Evolutionary conservation across 2,888 invertebrate genomes (phyloP).

Genomic region (Caenorhabditis drosophilae): DNA sequence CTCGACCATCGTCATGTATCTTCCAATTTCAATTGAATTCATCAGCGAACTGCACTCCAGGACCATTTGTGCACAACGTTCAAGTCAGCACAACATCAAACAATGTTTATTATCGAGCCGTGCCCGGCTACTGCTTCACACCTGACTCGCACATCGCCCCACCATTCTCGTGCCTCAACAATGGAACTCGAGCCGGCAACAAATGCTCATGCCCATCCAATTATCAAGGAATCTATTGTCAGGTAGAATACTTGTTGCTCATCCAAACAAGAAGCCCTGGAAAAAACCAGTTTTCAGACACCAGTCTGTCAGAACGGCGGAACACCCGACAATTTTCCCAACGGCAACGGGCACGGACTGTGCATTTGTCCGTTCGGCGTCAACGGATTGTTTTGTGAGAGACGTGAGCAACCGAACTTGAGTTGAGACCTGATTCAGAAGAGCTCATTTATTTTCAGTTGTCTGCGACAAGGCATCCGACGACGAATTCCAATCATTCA

Average conservation of each 20-base stretch:
- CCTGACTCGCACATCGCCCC: conserved; percentile 22
- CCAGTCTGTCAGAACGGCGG: conserved; percentile 46
- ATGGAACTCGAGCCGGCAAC: conserved; percentile 31
- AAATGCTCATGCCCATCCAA: conserved; percentile 22
- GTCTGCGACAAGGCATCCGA: conserved; percentile 19
- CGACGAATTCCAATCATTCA: conserved; percentile 30
- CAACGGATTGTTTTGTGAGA: conserved; percentile 42
- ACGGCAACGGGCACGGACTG: conserved; percentile 38
- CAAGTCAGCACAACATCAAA: conserved; percentile 3
- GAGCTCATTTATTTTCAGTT: conserved; percentile 21
- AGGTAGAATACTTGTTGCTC: no score
- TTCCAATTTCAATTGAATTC: conserved; percentile 23
- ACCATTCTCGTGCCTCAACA: conserved; percentile 25
- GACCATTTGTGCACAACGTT: conserved; percentile 28
- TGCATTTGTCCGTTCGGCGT: conserved; percentile 44
- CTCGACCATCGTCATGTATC: conserved; percentile 9
- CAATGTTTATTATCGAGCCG: conserved; percentile 12
- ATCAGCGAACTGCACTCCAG: conserved; percentile 11
- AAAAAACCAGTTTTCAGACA: no score
- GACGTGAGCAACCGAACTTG: conserved; percentile 8
- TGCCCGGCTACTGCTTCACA: conserved; percentile 33
- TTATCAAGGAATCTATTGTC: conserved; percentile 25
- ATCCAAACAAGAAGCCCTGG: no score
- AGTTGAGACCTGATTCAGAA: neutral
- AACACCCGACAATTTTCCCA: conserved; percentile 36